These are phyloP conservation scores for Protonemura montana DNA, from an alignment of 2,888 invertebrate species.

Conservation along the genomic window DNA sequence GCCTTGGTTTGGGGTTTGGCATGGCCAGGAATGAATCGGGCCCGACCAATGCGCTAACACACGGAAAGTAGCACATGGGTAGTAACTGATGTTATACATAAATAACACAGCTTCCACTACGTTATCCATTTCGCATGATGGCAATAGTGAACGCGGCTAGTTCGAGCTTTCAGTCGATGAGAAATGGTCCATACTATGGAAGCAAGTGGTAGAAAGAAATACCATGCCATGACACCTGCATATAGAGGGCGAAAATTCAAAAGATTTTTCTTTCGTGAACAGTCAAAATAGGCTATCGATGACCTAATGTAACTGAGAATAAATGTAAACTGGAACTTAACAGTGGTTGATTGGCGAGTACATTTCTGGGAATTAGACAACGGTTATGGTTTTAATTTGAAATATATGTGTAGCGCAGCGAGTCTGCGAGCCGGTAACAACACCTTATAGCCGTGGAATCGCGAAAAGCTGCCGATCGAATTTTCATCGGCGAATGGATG, in stretches of 20 bases:
- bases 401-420: too few species aligned
- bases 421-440: too few species aligned
- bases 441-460: constrained; percentile 19
- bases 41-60: not conserved
- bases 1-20: not conserved
- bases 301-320: too few species aligned
- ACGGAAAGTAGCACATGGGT: not conserved
- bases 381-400: too few species aligned
- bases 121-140: constrained; percentile 22
- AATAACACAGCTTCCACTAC: not conserved
- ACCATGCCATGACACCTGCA: not conserved
- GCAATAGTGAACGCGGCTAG: constrained; percentile 15
- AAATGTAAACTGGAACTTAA: too few species aligned
- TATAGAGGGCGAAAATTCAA: not conserved
- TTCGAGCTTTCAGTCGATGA: not conserved
- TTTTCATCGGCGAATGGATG: constrained; percentile 25
- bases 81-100: constrained; percentile 15
- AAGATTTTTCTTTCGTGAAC: not conserved
- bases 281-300: not conserved
- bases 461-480: constrained; percentile 8
- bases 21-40: not conserved
- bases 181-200: not conserved
- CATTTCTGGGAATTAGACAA: too few species aligned
- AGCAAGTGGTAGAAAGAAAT: not conserved
- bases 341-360: too few species aligned